phyloP scores from a whole-genome alignment of 2,888 invertebrate species.

The Mimachlamys varia region DNA sequence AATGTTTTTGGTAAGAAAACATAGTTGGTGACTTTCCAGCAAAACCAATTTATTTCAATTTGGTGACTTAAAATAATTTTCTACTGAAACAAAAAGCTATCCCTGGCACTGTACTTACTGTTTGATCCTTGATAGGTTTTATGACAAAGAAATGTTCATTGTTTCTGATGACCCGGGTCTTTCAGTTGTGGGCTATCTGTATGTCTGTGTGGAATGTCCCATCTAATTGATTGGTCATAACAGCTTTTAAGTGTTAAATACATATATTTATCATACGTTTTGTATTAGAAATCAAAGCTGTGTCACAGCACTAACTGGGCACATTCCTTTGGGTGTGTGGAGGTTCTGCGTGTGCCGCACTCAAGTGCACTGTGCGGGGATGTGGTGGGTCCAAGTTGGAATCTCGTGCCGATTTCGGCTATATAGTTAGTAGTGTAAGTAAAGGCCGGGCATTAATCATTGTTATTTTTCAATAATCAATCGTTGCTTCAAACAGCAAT shows the following conservation, averaged over 20 bases:
- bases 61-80: too few species aligned
- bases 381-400: background rate
- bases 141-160: too few species aligned
- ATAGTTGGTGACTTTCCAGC: too few species aligned
- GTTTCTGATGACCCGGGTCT: too few species aligned
- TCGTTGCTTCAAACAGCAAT: background rate
- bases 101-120: too few species aligned
- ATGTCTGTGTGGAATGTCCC: background rate
- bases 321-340: background rate
- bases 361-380: background rate
- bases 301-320: background rate
- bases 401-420: background rate
- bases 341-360: background rate
- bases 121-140: too few species aligned
- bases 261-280: background rate
- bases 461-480: background rate
- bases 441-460: background rate
- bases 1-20: too few species aligned
- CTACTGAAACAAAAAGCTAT: too few species aligned
- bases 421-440: background rate
- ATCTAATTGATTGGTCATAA: background rate
- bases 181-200: background rate
- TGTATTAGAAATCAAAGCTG: conserved; percentile 9
- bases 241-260: background rate
- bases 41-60: too few species aligned